Conservation (phyloP, 2,113 vertebrate species). For the Euleptes europaea region DNA sequence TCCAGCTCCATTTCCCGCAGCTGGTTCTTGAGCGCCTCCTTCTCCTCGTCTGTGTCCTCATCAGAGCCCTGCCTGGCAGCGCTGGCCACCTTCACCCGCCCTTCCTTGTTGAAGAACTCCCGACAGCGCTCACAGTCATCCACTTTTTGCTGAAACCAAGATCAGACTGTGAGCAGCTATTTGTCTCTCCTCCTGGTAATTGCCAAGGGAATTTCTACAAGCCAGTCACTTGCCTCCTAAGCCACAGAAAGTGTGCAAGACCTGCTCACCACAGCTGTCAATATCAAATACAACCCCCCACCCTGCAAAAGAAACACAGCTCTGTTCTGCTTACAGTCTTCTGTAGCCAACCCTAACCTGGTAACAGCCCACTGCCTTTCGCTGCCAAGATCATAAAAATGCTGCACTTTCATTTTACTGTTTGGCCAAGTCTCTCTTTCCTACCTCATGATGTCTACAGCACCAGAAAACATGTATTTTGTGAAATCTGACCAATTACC, state of each 20-base stretch:
- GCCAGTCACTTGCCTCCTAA: no score
- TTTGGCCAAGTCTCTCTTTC: not conserved
- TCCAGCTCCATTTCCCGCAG: slow-evolving; percentile 98
- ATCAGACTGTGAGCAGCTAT: slow-evolving; percentile 9
- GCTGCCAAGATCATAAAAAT: no score
- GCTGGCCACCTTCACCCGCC: slow-evolving; percentile 76
- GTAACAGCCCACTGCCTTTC: not conserved
- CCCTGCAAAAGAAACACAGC: no score
- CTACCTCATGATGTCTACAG: no score
- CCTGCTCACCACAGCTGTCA: no score
- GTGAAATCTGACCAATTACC: no score
- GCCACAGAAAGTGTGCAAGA: no score
- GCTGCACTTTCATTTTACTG: not conserved
- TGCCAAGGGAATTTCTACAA: no score
- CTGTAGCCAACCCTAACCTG: no score
- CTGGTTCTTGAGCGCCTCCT: slow-evolving; percentile 92
- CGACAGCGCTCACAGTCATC: slow-evolving; percentile 88
- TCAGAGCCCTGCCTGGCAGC: slow-evolving; percentile 75
- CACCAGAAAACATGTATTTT: no score
- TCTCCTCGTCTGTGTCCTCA: slow-evolving; percentile 92
- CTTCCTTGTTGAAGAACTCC: slow-evolving; percentile 86
- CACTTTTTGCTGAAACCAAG: slow-evolving; percentile 82
- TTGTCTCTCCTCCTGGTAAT: not conserved
- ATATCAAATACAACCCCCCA: no score
- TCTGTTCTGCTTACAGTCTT: no score